A percentile compares a stretch with the other conserved stretches of the same genome.
Conservation (phyloP, 2,113 vertebrate genomes). For the Phylloscopus trochilus region DNA sequence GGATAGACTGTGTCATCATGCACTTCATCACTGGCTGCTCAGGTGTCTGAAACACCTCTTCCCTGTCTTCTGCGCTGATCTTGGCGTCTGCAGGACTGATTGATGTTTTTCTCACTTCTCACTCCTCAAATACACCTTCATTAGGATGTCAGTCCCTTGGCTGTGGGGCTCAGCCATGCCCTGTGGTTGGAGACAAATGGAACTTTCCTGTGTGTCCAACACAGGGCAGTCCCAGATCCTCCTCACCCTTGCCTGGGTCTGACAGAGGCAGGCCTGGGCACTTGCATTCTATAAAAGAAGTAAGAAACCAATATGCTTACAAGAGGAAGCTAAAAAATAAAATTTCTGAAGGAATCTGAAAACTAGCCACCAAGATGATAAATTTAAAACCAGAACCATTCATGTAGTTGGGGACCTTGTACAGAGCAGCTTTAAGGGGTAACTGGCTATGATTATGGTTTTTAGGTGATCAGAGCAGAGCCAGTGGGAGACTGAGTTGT, state of each 20-base stretch:
- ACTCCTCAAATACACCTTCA: background rate
- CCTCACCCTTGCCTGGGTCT: background rate
- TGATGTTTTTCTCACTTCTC: background rate
- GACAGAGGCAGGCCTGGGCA: background rate
- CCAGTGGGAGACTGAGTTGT: background rate
- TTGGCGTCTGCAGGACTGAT: background rate
- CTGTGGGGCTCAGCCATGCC: rapidly evolving
- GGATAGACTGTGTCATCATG: background rate
- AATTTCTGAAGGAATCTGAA: background rate
- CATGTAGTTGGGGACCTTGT: background rate
- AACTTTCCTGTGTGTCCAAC: rapidly evolving
- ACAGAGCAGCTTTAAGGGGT: background rate
- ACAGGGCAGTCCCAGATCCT: rapidly evolving
- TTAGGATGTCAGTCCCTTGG: rapidly evolving
- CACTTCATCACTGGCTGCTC: background rate
- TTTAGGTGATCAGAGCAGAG: background rate
- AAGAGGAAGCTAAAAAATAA: background rate
- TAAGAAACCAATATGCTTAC: background rate
- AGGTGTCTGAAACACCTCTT: background rate
- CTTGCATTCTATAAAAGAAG: background rate
- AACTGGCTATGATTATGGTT: background rate
- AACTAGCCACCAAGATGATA: background rate
- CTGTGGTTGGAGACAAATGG: rapidly evolving
- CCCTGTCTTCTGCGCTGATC: background rate
- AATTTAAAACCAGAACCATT: background rate